Evolutionary conservation across 2,888 invertebrate genomes (phyloP), one percentile per base, ranked within the genome.

Genomic region (Metopia argyrocephala): DNA sequence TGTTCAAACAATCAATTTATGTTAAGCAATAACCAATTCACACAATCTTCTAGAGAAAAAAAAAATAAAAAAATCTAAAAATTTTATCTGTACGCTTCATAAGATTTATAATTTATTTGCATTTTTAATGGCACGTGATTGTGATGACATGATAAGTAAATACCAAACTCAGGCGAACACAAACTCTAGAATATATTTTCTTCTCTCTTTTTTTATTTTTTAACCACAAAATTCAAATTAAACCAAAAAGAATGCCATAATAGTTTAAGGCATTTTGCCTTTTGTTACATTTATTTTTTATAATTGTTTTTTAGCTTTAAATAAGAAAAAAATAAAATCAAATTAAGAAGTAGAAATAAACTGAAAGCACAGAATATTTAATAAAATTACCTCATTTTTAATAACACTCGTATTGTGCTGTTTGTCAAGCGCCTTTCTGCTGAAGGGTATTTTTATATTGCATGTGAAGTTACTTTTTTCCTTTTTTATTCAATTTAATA

Each of bases 301-400:
- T 76, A 71, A 76, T 79, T 71, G 71, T 76, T 76, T 76, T 56
- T 71, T 38, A 21, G 64, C 45, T 71, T 68, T 50, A 9, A 28
- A 31, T 68, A 45, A 27, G 50, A 64, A 69, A n/a, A n/a, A n/a
- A n/a, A n/a, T 21, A 54, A 31, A 48, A 61, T n/a, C 61, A 76
- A 54, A n/a, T 21, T 46, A 52, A 65, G 15, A 31, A 50, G 4
- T 31, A 15, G 1, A 38, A 38, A 38, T 5, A 23, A 23, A 21
- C 45, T 64, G 15, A 56, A 45, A 31, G 62, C 9, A 1, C 46
- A 65, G n/a, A 20, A 9, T 20, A 66, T 52, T 52, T 27, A n/a
- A 61, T 54, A 45, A 68, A 74, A 50, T 68, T 79, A 69, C 56
- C 62, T 61, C 38, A 73, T 68, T 64, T 74, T 57, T 64, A n/a